phyloP scores from a whole-genome alignment of 2,888 invertebrate species.

The Crematogaster levior region DNA sequence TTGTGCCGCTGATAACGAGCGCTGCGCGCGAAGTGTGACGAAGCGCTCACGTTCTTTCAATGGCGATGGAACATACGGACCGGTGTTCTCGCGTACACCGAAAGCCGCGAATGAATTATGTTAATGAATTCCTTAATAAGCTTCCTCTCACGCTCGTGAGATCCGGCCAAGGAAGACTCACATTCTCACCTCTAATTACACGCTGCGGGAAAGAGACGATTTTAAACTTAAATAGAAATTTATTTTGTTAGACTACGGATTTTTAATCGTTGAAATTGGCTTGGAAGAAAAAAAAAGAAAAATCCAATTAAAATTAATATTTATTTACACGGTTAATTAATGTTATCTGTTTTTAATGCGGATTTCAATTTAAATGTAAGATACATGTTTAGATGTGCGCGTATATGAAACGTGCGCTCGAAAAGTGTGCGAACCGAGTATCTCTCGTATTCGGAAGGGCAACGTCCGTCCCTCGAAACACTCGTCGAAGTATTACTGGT shows the following conservation, averaged over 20 bases:
- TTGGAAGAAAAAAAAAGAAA: not conserved
- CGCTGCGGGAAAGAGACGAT: not conserved
- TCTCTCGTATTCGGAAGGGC: slow-evolving; percentile 37
- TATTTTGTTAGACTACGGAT: not conserved
- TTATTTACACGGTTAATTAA: not conserved
- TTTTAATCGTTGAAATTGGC: not conserved
- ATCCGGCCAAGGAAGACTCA: not conserved
- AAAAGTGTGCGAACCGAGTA: slow-evolving; percentile 51
- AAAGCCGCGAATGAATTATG: slow-evolving; percentile 42
- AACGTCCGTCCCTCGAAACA: slow-evolving; percentile 47
- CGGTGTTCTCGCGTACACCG: slow-evolving; percentile 29
- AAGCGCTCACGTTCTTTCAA: slow-evolving; percentile 20
- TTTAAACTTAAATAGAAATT: not conserved
- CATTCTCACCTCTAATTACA: slow-evolving; percentile 27
- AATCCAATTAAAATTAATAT: not conserved
- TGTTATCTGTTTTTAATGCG: not conserved
- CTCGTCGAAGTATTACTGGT: slow-evolving; percentile 54
- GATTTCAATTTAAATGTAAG: not conserved
- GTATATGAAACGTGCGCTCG: slow-evolving; percentile 30
- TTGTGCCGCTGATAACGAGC: slow-evolving; percentile 64
- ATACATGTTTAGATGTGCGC: slow-evolving; percentile 7
- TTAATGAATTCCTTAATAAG: slow-evolving; percentile 39
- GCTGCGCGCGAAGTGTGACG: slow-evolving; percentile 54
- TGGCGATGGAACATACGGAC: not conserved
- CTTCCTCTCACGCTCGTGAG: slow-evolving; percentile 22